Percentiles rank a stretch among this genome's conserved stretches.
Evolutionary conservation across 2,797 vertebrate species (phyloP).

Genomic region (Gadopsis marmoratus): DNA sequence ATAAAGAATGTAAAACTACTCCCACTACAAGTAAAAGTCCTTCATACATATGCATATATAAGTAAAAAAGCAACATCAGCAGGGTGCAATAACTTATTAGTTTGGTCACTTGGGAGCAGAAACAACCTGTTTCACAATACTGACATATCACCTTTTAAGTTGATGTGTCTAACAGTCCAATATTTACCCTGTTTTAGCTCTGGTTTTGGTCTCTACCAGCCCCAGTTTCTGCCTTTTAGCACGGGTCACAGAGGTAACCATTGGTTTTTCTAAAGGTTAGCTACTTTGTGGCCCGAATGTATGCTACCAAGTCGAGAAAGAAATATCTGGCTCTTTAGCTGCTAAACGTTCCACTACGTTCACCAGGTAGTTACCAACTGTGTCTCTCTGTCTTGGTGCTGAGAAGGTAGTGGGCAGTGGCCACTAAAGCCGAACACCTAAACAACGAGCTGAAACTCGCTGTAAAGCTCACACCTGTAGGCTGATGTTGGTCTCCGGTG

Average conservation of each 20-base stretch:
- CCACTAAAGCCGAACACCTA: background rate
- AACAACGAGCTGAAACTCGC: background rate
- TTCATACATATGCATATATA: background rate
- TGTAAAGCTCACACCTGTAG: constrained; percentile 87
- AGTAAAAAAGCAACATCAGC: background rate
- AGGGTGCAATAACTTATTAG: background rate
- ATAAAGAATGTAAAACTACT: background rate
- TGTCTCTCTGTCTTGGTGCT: no score
- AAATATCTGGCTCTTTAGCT: no score
- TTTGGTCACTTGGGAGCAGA: background rate
- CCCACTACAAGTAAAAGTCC: background rate
- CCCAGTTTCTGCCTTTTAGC: background rate
- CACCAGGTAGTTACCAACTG: no score
- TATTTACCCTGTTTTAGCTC: background rate
- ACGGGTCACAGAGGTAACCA: no score
- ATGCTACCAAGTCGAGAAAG: no score
- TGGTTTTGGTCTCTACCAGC: background rate
- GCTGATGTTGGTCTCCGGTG: constrained; percentile 93
- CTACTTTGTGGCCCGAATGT: no score
- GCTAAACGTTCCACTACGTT: no score
- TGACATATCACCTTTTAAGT: no score
- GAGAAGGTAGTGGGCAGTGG: no score
- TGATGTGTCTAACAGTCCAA: background rate
- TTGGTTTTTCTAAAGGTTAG: no score
- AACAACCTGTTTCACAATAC: background rate